Base-by-base conservation (phyloP, 2,888 invertebrate genomes). In the Lasius platythorax region DNA sequence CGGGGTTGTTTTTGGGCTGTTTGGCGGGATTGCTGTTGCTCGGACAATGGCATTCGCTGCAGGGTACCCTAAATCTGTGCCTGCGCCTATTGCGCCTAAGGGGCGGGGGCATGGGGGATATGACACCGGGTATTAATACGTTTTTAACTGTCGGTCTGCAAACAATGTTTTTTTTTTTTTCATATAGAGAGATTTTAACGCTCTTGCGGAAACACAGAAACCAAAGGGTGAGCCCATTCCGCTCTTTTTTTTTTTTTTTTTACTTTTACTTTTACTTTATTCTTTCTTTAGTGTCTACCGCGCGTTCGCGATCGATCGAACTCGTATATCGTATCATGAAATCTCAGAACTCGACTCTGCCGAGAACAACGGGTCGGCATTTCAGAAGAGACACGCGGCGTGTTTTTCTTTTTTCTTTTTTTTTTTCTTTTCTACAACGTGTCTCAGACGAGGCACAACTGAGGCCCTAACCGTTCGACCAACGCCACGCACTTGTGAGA, bases 61-160 rank as follows among this genome's bases (percentile, higher is more conserved):
- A 94, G 91, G 94, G 93, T 93, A 95, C 93, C 94, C 94, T 95
- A 94, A 94, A 92, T 93, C 94, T 94, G 95, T 95, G 95, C 94
- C 93, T 95, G 93, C 95, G 94, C 94, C 95, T 95, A 95, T 92
- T 93, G 94, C 95, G 95, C 94, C 95, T 95, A 95, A 92, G 92
- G 94, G 94, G 93, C 92, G 90, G 91, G 93, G 94, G 93, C 92
- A 93, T 92, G 91, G 94, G 94, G 94, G 93, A 95, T 93, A 94
- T 93, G 95, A 94, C 95, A 94, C 94, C 94, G 94, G 95, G 94
- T 94, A 94, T 94, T 93, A 93, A 94, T 93, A 95, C 94, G 94
- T 94, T 95, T 94, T 95, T 95, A 95, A 95, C 94, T 94, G 94
- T 94, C 94, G 95, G 94, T 95, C 95, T 95, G 95, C 91, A 95